phyloP scores from a whole-genome alignment of 2,113 vertebrate species.

The Ictalurus furcatus region DNA sequence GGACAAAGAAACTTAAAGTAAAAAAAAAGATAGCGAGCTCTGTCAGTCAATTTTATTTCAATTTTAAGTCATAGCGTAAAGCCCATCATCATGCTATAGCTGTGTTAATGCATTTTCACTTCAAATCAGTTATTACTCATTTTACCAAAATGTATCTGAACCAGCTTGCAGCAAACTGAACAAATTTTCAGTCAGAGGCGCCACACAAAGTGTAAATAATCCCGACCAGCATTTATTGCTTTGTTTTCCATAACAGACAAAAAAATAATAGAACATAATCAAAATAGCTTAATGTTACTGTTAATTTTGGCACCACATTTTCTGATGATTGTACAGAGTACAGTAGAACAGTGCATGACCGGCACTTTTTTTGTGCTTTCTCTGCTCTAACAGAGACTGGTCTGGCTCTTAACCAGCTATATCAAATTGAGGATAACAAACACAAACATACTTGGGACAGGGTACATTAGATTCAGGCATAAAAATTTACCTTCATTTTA shows the following conservation, averaged over 20 bases:
- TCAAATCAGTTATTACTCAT: not conserved
- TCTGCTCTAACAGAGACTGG: not conserved
- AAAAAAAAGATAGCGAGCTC: not conserved
- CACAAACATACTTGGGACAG: not conserved
- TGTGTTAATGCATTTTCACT: not conserved
- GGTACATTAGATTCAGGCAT: not conserved
- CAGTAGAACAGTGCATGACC: not conserved
- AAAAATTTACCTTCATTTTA: not conserved
- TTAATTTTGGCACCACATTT: not conserved
- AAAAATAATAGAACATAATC: too few relatives aligned
- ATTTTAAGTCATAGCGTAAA: not conserved
- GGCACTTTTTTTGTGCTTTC: not conserved
- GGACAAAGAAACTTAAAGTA: not conserved
- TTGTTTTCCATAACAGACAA: too few relatives aligned
- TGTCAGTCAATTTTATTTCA: not conserved
- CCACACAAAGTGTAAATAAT: not conserved
- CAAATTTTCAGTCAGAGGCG: not conserved
- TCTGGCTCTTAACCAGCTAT: not conserved
- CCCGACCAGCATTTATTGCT: not conserved
- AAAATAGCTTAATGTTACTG: too few relatives aligned
- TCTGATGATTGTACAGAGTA: not conserved
- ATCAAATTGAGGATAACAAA: not conserved
- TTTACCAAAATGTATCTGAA: not conserved
- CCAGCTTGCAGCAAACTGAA: not conserved
- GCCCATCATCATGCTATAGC: not conserved